Base-by-base conservation (phyloP, 2,113 vertebrate genomes). In the Hemicordylus capensis region DNA sequence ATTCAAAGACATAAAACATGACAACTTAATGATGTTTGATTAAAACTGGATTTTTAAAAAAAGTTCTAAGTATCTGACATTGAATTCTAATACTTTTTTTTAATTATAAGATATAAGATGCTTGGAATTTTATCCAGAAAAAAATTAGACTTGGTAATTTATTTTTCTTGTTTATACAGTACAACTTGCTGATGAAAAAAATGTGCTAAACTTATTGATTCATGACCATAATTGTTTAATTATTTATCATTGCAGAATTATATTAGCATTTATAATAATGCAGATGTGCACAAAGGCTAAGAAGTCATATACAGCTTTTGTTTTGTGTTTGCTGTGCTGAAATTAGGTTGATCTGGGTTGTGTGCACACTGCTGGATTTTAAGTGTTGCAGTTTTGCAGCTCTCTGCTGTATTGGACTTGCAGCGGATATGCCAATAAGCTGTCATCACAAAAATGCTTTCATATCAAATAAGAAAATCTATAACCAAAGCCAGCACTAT, bases 141-240 rank as follows among this genome's bases (percentile, higher is more conserved):
- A 97, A 92, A 98, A 99, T 99, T 99, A 99, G 98, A 99, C 98
- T 99, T 99, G 98, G 98, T 99, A 99, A 99, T 99, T 98, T 97
- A 96, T 97, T 97, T 97, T 98, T 97, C 98, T 98, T 99, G 98
- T 99, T 99, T 99, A 99, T 99, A 98, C 97, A 98, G 97, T 98
- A 98, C 98, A 97, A 98, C 98, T 98, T 98, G 97, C 98, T 98
- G 98, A 98, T 99, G 98, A 97, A 98, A 98, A 98, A 99, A 99
- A 98, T 98, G 97, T 98, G 98, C 97, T 98, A 98, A 98, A 98
- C 98, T 99, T 99, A 99, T 99, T 99, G 98, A 99, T 99, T 99
- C 98, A 99, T 99, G 98, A 99, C 98, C 97, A 97, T 99, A 99
- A 99, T 99, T 99, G 98, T 99, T 99, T 99, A 99, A 99, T 99